Percentiles rank a stretch among this genome's conserved stretches.
phyloP scores from a whole-genome alignment of 2,113 vertebrate species.

The Rhea pennata region DNA sequence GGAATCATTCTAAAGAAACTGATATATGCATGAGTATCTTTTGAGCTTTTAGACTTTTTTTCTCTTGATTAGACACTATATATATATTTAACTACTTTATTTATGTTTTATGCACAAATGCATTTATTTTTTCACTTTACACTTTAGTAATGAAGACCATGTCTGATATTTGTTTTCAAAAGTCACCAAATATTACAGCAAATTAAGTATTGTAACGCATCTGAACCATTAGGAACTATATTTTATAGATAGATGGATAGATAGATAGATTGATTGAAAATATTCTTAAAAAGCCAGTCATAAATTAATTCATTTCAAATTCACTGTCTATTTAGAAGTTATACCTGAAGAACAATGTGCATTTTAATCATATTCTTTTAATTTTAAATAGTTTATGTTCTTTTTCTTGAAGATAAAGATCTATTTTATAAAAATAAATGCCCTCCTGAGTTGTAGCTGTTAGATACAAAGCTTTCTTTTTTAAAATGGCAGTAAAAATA shows the following conservation, averaged over 20 bases:
- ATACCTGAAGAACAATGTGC: background rate
- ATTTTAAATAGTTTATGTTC: background rate
- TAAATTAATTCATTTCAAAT: background rate
- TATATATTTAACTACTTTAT: background rate
- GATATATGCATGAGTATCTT: background rate
- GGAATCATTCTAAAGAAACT: background rate
- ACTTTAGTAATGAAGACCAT: background rate
- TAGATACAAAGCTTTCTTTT: background rate
- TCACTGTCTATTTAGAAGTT: background rate
- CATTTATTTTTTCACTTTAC: background rate
- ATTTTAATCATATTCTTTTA: background rate
- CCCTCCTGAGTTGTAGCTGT: background rate
- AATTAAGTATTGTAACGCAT: background rate
- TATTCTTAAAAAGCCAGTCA: background rate
- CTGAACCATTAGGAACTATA: background rate
- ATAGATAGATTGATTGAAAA: background rate
- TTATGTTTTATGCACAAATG: background rate
- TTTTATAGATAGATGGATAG: background rate
- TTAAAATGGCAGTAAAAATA: conserved; percentile 9
- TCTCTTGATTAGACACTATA: background rate
- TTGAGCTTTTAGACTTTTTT: background rate
- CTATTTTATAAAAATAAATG: background rate
- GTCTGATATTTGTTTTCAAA: background rate
- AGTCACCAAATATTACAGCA: background rate
- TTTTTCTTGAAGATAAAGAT: background rate